Evolutionary conservation across 1,140 invertebrate species (phyloP).

Genomic region (Aricia agestis): DNA sequence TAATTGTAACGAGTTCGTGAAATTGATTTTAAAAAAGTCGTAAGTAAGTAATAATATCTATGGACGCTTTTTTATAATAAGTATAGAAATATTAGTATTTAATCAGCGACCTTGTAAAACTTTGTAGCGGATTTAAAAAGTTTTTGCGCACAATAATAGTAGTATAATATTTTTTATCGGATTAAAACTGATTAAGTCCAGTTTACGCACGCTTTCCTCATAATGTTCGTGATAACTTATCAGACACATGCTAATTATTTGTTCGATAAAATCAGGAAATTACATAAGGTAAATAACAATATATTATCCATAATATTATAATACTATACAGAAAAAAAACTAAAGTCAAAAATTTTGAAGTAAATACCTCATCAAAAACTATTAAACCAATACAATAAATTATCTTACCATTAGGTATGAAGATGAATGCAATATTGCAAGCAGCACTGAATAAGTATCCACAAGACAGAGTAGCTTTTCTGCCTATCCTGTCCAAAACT

Average conservation of each 20-base stretch:
- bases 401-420: constrained; percentile 50
- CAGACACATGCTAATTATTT: neutral
- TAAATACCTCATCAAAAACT: neutral
- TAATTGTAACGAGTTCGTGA: too few relatives aligned
- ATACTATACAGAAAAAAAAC: too few relatives aligned
- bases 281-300: too few relatives aligned
- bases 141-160: neutral
- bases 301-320: too few relatives aligned
- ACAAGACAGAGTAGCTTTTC: constrained; percentile 77
- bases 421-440: constrained; percentile 63
- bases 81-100: neutral
- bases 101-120: neutral
- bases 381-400: neutral
- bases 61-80: constrained; percentile 2
- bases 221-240: neutral
- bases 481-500: constrained; percentile 79
- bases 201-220: neutral
- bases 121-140: neutral
- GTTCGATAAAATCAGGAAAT: too few relatives aligned
- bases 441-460: constrained; percentile 79
- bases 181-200: neutral
- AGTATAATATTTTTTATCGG: neutral
- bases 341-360: too few relatives aligned
- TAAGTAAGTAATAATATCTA: too few relatives aligned
- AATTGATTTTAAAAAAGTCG: too few relatives aligned